Conservation (phyloP, 2,113 vertebrate genomes). For the Chionis minor region DNA sequence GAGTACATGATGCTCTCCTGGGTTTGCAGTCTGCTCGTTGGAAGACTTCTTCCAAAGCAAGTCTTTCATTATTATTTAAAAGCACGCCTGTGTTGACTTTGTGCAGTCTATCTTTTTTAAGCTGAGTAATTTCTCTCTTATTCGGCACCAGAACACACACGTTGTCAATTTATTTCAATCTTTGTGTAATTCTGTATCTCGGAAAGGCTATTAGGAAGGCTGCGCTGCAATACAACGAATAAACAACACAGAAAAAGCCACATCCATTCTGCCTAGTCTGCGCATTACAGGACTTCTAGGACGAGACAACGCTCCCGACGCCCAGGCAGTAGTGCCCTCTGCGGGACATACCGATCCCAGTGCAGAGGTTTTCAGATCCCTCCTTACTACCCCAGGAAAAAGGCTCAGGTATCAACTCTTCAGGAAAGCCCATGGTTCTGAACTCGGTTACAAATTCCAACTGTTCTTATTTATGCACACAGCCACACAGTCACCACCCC, state of each 20-base stretch:
- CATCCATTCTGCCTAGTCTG: neutral
- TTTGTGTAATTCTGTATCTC: neutral
- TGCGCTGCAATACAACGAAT: neutral
- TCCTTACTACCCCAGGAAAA: neutral
- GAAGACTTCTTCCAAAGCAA: neutral
- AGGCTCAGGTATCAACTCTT: neutral
- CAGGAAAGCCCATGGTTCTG: neutral
- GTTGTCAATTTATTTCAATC: neutral
- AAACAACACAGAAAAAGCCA: neutral
- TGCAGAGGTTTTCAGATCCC: neutral
- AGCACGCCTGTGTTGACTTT: rapidly evolving
- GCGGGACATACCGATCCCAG: neutral
- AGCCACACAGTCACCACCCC: neutral
- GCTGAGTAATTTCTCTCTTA: neutral
- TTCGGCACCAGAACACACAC: neutral
- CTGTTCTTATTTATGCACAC: neutral
- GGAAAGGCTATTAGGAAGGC: neutral
- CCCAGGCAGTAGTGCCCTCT: neutral
- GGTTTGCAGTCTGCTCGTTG: neutral
- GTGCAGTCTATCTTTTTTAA: neutral
- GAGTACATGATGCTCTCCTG: neutral
- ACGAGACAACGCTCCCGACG: rapidly evolving
- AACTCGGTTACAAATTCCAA: neutral
- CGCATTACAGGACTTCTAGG: neutral
- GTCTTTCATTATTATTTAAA: neutral